Percentiles rank a stretch among this genome's conserved stretches.
Evolutionary conservation across 2,113 vertebrate genomes (phyloP).

Genomic region (Lepus timidus): DNA sequence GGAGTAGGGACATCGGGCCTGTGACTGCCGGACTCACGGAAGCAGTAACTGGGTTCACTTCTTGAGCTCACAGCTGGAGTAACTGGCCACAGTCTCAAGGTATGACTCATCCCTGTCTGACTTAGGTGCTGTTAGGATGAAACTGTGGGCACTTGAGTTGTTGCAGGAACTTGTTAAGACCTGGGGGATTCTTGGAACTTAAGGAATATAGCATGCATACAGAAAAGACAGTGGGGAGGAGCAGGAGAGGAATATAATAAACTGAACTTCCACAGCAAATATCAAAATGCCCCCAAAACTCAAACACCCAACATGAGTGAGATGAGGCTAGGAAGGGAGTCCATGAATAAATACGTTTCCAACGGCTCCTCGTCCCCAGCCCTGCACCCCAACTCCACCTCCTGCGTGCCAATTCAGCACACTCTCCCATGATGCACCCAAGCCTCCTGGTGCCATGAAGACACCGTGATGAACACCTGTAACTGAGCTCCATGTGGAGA

Average conservation of each 20-base stretch:
- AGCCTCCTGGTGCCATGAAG: no score
- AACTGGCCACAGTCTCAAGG: no score
- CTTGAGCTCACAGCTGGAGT: neutral
- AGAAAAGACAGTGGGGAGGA: neutral
- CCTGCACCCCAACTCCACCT: no score
- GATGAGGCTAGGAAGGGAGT: no score
- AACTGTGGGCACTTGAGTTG: neutral
- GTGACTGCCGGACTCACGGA: fast-evolving
- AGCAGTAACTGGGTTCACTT: neutral
- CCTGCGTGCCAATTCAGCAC: no score
- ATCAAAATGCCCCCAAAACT: no score
- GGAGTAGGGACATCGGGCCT: neutral
- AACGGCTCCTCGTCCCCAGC: no score
- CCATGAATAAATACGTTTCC: no score
- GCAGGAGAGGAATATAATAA: neutral
- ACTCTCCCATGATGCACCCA: no score
- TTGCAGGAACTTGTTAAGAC: neutral
- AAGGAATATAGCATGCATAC: neutral
- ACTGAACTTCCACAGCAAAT: neutral
- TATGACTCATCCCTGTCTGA: neutral
- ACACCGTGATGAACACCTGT: no score
- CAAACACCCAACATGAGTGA: no score
- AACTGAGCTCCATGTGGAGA: no score
- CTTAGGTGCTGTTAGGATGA: neutral
- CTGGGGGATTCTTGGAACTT: neutral